These are phyloP conservation scores for Pangasius djambal DNA, from an alignment of 2,797 vertebrate genomes.

Conservation along the genomic window DNA sequence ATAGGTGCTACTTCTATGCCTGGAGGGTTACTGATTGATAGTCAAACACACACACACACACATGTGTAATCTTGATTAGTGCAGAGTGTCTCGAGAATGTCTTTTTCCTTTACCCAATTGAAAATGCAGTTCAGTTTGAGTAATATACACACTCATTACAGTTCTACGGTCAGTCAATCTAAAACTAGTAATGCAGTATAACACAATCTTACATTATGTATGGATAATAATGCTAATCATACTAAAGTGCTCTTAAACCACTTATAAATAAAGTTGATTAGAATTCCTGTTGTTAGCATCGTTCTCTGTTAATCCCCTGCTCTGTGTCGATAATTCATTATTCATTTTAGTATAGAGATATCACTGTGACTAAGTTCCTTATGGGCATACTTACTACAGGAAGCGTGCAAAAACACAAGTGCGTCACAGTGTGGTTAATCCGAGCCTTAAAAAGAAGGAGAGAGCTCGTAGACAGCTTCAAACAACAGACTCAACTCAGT, in stretches of 20 bases:
- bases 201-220: background rate
- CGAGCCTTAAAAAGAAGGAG: conserved; percentile 48
- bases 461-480: background rate
- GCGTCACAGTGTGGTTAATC: conserved; percentile 61
- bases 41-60: background rate
- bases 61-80: background rate
- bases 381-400: background rate
- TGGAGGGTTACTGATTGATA: background rate
- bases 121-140: background rate
- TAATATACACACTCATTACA: background rate
- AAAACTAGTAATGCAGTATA: no score
- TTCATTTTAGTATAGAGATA: background rate
- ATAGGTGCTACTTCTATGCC: background rate
- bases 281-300: background rate
- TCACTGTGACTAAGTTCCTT: background rate
- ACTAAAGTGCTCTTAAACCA: background rate
- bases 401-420: conserved; percentile 17
- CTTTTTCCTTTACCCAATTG: background rate
- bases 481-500: conserved; percentile 21
- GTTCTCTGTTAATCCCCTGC: background rate
- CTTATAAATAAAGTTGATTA: background rate
- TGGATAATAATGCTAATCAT: background rate
- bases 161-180: background rate
- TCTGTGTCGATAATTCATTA: background rate
- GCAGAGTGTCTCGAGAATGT: background rate